Percentiles rank a stretch among this genome's conserved stretches.
phyloP scores from a whole-genome alignment of 2,888 invertebrate genomes.

The Drosophila subquinaria region DNA sequence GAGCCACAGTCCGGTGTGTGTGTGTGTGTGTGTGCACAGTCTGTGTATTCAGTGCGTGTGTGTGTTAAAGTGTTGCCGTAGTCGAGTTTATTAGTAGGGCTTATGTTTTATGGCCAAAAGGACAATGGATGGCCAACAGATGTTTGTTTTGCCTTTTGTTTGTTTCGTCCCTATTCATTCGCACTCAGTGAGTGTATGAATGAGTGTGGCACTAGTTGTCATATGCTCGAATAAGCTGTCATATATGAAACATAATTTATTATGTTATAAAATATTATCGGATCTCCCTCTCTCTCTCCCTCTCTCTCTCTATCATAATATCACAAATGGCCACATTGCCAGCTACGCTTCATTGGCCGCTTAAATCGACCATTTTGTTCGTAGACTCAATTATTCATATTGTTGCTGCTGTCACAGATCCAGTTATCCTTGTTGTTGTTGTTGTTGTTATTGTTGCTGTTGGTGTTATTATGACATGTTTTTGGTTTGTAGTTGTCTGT shows the following conservation, averaged over 20 bases:
- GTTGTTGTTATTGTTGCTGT: conserved; percentile 40
- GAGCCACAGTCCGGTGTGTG: conserved; percentile 53
- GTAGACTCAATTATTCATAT: conserved; percentile 80
- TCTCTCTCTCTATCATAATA: conserved; percentile 9
- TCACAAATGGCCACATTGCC: conserved; percentile 36
- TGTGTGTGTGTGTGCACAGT: conserved; percentile 11
- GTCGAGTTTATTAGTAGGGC: conserved; percentile 79
- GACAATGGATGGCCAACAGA: conserved; percentile 80
- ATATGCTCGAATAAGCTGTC: conserved; percentile 81
- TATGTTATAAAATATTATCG: conserved; percentile 82
- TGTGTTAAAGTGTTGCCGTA: conserved; percentile 64
- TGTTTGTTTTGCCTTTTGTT: conserved; percentile 78
- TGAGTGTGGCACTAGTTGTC: conserved; percentile 62
- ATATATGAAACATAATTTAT: conserved; percentile 79
- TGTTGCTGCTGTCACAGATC: conserved; percentile 42
- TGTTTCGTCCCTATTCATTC: conserved; percentile 46
- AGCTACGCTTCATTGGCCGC: conserved; percentile 76
- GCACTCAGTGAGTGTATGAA: conserved; percentile 23
- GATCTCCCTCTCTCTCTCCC: conserved; percentile 26
- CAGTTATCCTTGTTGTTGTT: conserved; percentile 37
- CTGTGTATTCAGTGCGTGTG: conserved; percentile 9
- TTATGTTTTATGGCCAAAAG: conserved; percentile 78
- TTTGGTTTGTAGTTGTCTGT: conserved; percentile 74
- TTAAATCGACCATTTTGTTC: conserved; percentile 79
- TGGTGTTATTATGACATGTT: conserved; percentile 75